phyloP scores from a whole-genome alignment of 2,888 invertebrate genomes.

The Agrochola circellaris region DNA sequence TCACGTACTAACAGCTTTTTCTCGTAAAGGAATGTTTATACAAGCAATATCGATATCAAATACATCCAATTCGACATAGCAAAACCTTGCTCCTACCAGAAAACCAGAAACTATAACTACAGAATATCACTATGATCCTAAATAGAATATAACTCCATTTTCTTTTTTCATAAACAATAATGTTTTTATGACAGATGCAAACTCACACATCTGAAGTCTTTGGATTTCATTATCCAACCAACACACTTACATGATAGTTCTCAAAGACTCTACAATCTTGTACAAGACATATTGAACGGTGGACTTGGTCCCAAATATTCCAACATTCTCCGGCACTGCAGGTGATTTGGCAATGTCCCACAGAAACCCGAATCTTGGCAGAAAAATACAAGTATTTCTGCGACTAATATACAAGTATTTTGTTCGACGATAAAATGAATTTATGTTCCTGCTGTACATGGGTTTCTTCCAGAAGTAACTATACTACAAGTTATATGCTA shows the following conservation, averaged over 20 bases:
- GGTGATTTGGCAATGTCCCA: constrained; percentile 62
- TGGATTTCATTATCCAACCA: not conserved
- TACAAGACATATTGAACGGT: constrained; percentile 4
- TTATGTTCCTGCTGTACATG: constrained; percentile 7
- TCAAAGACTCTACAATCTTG: constrained; percentile 6
- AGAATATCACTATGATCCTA: not conserved
- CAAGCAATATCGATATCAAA: not conserved
- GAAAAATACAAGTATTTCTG: constrained; percentile 40
- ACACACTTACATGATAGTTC: not conserved
- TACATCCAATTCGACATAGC: not conserved
- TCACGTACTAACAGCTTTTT: not conserved
- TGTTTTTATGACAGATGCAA: not conserved
- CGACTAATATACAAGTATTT: constrained; percentile 36
- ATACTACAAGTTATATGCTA: not conserved
- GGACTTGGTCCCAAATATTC: constrained; percentile 51
- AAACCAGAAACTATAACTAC: not conserved
- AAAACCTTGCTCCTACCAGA: not conserved
- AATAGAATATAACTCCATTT: not conserved
- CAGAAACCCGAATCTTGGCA: constrained; percentile 54
- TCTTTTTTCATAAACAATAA: not conserved
- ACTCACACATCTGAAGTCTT: not conserved
- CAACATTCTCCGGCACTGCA: constrained; percentile 34
- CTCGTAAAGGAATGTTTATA: not conserved
- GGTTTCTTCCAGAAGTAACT: not conserved
- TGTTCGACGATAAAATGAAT: constrained; percentile 17